phyloP scores from a whole-genome alignment of 2,888 invertebrate species.

The Dasysyrphus albostriatus region DNA sequence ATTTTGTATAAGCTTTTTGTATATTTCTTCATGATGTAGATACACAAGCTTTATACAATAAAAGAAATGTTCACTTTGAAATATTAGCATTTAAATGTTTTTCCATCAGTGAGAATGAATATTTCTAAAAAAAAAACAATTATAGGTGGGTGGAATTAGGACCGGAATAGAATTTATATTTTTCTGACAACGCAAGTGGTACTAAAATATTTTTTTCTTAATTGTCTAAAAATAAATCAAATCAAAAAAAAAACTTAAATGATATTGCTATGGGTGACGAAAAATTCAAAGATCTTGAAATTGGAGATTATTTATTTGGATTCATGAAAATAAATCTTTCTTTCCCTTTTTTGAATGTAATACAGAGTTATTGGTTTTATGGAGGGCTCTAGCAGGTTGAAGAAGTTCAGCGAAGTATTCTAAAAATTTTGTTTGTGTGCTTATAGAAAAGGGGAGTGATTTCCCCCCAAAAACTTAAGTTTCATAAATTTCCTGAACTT shows the following conservation, averaged over 20 bases:
- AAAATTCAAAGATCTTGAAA: neutral
- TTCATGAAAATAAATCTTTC: neutral
- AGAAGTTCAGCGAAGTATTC: neutral
- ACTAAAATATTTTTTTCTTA: neutral
- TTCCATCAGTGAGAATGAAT: neutral
- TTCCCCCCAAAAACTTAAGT: no score
- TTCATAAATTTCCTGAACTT: no score
- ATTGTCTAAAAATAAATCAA: slow-evolving; percentile 23
- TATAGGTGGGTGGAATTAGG: neutral
- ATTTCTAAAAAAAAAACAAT: neutral
- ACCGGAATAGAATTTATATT: neutral
- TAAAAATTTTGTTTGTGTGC: no score
- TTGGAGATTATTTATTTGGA: slow-evolving; percentile 28
- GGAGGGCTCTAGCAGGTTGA: neutral
- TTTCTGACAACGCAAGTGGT: neutral
- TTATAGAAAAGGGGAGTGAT: no score
- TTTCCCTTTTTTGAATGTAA: neutral
- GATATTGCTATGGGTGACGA: slow-evolving; percentile 18
- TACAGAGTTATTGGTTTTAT: no score
- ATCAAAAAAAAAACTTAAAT: neutral
- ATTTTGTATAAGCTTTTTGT: slow-evolving; percentile 45
- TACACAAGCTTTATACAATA: neutral
- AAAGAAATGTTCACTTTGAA: slow-evolving; percentile 30
- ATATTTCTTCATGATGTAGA: neutral
- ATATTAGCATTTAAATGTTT: slow-evolving; percentile 45